phyloP scores from a whole-genome alignment of 2,113 vertebrate genomes.

The Nerophis ophidion region DNA sequence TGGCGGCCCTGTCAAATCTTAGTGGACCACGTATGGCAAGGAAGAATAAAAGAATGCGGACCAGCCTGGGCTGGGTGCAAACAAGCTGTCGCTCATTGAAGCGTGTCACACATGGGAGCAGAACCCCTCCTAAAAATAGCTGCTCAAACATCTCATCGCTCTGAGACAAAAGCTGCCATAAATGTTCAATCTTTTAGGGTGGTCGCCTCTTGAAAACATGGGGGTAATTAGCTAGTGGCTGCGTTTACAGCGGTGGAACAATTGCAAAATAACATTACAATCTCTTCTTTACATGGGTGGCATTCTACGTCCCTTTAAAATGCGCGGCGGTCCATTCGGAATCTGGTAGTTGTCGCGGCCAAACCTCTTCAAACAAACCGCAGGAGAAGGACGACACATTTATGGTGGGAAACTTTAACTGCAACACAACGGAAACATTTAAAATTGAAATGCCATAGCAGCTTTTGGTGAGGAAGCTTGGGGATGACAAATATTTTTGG shows the following conservation, averaged over 20 bases:
- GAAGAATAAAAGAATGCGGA: background rate
- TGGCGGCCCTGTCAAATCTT: conserved; percentile 44
- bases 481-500: too few species aligned
- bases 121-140: conserved; percentile 20
- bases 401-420: conserved; percentile 1
- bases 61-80: background rate
- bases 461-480: conserved; percentile 1
- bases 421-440: background rate
- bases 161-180: background rate
- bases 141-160: conserved; percentile 8
- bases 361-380: background rate
- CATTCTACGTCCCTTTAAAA: background rate
- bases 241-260: background rate
- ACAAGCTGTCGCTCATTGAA: background rate
- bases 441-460: background rate
- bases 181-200: conserved; percentile 2
- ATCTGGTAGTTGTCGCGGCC: background rate
- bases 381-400: background rate
- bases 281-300: background rate
- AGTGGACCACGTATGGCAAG: conserved; percentile 15
- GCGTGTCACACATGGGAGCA: background rate
- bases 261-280: background rate
- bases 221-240: conserved; percentile 3
- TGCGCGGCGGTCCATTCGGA: background rate
- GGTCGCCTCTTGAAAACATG: background rate